Evolutionary conservation across 2,888 invertebrate species (phyloP), one percentile per base, ranked within the genome.

Genomic region (Anarsia innoxiella): DNA sequence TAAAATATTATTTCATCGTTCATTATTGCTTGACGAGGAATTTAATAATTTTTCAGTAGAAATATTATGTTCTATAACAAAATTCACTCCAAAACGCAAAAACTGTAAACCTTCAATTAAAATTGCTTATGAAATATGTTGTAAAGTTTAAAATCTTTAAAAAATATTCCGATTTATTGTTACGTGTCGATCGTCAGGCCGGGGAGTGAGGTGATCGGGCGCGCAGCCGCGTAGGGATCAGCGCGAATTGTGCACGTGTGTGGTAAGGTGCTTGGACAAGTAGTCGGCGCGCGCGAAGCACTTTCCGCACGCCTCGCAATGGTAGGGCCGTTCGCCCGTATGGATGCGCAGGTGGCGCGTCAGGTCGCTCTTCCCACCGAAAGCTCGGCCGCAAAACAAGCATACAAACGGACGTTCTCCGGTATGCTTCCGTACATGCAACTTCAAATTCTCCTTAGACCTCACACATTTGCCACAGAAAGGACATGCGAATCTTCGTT

Each of bases 361-460:
- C 53, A 95, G 79, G 65, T 95, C 94, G 63, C 93, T 93, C 73
- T 95, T 95, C 14, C 94, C 94, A 2, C 95, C 94, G 60, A 95
- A 95, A 12, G 94, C 94, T 14, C 94, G 86, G 0, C 94, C 94
- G 69, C 95, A 95, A 70, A 95, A 95, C 44, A 95, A 84, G 55
- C 95, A 95, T 38, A 94, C 95, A 67, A 95, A 95, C n/a, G 95
- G 95, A 16, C 95, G 87, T 69, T 95, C 95, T 6, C 94, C 94
- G 2, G 90, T 90, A 65, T 95, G 95, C 60, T 95, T 95, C 39
- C 94, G 88, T 12, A 95, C 93, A 74, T 95, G 95, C 49, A 95
- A 79, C 73, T 95, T 94, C 36, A 95, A 86, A 68, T 94, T 94
- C 79, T 94, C 94, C 75, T 94, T 94, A 31, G 94, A 94, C 38